phyloP scores from a whole-genome alignment of 2,888 invertebrate genomes.

The Euplagia quadripunctaria region DNA sequence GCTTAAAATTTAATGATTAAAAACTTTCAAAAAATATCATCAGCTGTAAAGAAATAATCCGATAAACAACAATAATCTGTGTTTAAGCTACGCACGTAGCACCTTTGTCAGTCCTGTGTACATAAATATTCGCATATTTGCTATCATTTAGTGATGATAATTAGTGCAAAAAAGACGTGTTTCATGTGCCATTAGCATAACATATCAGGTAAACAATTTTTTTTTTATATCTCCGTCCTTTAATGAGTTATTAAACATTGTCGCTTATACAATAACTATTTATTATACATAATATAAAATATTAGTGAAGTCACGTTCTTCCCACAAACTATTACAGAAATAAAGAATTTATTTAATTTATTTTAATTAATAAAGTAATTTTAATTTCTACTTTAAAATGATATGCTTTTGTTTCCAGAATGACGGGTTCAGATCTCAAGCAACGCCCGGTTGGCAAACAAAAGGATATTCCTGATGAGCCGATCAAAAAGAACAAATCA shows the following conservation, averaged over 20 bases:
- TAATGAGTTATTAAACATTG: neutral
- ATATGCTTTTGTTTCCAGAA: slow-evolving; percentile 39
- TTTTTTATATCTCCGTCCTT: neutral
- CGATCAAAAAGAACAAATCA: slow-evolving; percentile 41
- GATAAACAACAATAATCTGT: slow-evolving; percentile 43
- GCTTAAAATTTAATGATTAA: slow-evolving; percentile 18
- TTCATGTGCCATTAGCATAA: slow-evolving; percentile 37
- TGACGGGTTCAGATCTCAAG: slow-evolving; percentile 56
- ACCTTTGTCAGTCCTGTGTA: slow-evolving; percentile 14
- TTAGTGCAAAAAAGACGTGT: slow-evolving; percentile 64
- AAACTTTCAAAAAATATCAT: slow-evolving; percentile 7
- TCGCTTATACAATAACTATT: neutral
- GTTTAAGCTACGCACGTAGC: slow-evolving; percentile 28
- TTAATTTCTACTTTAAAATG: too few relatives aligned
- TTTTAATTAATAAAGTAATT: neutral
- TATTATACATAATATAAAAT: neutral
- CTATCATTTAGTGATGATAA: slow-evolving; percentile 59
- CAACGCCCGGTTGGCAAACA: slow-evolving; percentile 47
- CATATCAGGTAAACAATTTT: slow-evolving; percentile 23
- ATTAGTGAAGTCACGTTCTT: neutral
- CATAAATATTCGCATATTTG: slow-evolving; percentile 30
- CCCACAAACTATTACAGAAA: neutral
- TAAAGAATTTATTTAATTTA: neutral
- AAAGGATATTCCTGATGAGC: slow-evolving; percentile 17
- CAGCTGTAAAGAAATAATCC: slow-evolving; percentile 29